Evolutionary conservation across 2,797 vertebrate genomes (phyloP).

Genomic region (Melanotaenia parkinsoni): DNA sequence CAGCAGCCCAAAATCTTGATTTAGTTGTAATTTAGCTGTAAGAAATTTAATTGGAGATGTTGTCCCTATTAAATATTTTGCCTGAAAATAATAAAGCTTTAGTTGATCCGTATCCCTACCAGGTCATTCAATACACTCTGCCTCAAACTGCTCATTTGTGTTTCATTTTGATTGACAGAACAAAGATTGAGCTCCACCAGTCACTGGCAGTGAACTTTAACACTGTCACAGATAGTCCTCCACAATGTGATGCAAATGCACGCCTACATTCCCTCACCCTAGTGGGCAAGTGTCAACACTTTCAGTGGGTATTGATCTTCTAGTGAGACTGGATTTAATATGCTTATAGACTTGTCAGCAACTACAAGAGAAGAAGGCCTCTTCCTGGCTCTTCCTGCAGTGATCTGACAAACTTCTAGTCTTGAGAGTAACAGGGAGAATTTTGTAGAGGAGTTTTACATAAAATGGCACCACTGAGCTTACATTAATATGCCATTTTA

Average conservation of each 20-base stretch:
- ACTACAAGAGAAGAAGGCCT: conserved; percentile 33
- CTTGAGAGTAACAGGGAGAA: conserved; percentile 22
- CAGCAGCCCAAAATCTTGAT: no score
- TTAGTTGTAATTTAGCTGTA: neutral
- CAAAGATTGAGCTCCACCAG: conserved; percentile 59
- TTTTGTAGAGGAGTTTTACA: conserved; percentile 24
- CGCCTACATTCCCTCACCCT: conserved; percentile 46
- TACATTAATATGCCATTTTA: neutral
- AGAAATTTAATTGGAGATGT: conserved; percentile 21
- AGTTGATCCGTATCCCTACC: conserved; percentile 6
- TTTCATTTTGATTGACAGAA: conserved; percentile 63
- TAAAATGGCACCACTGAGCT: neutral
- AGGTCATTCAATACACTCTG: conserved; percentile 14
- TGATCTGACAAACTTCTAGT: conserved; percentile 33
- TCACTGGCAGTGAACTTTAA: conserved; percentile 61
- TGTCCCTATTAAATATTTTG: neutral
- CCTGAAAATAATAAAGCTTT: conserved; percentile 11
- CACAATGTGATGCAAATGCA: conserved; percentile 70
- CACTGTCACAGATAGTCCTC: conserved; percentile 33
- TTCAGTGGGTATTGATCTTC: conserved; percentile 73
- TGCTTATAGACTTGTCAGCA: conserved; percentile 69
- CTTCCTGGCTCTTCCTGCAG: conserved; percentile 13
- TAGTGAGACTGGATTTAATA: conserved; percentile 78
- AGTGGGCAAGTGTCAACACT: conserved; percentile 67
- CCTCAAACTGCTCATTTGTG: conserved; percentile 54